Evolutionary conservation across 2,797 vertebrate species (phyloP), one percentile per base, ranked within the genome.

Genomic region (Pseudopleuronectes americanus): DNA sequence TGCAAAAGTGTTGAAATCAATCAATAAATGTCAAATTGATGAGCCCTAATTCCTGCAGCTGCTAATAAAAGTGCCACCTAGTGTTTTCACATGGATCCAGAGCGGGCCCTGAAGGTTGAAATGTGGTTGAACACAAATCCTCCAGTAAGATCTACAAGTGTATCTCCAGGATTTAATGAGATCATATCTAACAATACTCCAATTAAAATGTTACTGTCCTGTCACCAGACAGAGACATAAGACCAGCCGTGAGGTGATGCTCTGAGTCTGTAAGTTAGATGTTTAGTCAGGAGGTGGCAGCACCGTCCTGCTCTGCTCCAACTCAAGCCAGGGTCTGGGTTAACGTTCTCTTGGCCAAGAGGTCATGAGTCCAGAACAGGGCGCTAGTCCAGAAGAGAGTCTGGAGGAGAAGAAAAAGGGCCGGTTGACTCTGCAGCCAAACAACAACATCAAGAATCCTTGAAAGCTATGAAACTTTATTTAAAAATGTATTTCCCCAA

Each of bases 321-420:
- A 5, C 55, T 55, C 53, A 10, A 36, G 43, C 74, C n/a, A 10
- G 33, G 33, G 49, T 2, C 52, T 82, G 69, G 21, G 68, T 60
- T 86, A 77, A 86, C 74, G 70, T 74, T 76, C 71, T 84, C 51
- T 75, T 87, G 66, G 70, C 58, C 63, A 58, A 57, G 63, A 67
- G 84, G 81, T 83, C 75, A 77, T 65, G 79, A 86, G 71, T 62
- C 57, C 72, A 76, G 84, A 80, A 80, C 63, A 84, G 90, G 89
- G 86, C 85, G 75, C 68, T 24, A 41, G 43, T 87, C 86, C 84
- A 89, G 71, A 28, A 67, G 64, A 83, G 77, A 62, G 69, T 66
- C 74, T 68, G 63, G 57, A 61, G 8, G 58, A 19, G 59, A 55
- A 69, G 70, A 47, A 67, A 51, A 67, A 77, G 21, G 56, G 52